Percentiles rank a stretch among this genome's conserved stretches.
Conservation (phyloP, 1,140 invertebrate species). For the Trichoplusia ni region DNA sequence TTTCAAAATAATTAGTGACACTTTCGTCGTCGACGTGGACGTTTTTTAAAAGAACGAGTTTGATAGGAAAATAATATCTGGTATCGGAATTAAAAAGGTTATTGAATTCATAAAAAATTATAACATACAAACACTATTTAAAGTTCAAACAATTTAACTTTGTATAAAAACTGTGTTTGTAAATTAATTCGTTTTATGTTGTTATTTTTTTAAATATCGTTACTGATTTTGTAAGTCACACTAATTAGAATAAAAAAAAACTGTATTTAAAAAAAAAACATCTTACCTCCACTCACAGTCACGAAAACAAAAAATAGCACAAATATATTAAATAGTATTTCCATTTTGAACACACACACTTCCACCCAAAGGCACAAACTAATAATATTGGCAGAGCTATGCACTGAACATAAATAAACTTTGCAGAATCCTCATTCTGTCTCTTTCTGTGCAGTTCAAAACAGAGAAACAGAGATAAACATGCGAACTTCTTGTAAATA, state of each 20-base stretch:
- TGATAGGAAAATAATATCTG: too few relatives aligned
- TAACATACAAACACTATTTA: too few relatives aligned
- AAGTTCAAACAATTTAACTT: too few relatives aligned
- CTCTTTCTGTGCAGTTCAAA: neutral
- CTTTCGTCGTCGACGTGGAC: too few relatives aligned
- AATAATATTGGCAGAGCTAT: neutral
- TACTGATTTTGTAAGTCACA: too few relatives aligned
- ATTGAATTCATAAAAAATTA: too few relatives aligned
- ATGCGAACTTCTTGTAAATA: neutral
- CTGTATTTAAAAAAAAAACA: neutral
- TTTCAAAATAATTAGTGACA: too few relatives aligned
- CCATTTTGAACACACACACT: slow-evolving; percentile 1
- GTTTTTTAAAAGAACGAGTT: too few relatives aligned
- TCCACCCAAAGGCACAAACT: neutral
- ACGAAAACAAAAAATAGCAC: neutral
- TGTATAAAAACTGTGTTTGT: too few relatives aligned
- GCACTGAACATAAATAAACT: neutral
- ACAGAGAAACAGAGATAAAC: neutral
- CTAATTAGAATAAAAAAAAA: neutral
- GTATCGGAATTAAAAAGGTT: too few relatives aligned
- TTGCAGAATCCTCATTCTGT: slow-evolving; percentile 9
- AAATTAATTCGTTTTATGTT: too few relatives aligned
- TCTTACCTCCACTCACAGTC: slow-evolving; percentile 4
- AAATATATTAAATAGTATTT: neutral
- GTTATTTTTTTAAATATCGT: neutral